A percentile compares a stretch with the other conserved stretches of the same genome.
phyloP scores from a whole-genome alignment of 1,140 invertebrate species.

The Drosophila ananassae region DNA sequence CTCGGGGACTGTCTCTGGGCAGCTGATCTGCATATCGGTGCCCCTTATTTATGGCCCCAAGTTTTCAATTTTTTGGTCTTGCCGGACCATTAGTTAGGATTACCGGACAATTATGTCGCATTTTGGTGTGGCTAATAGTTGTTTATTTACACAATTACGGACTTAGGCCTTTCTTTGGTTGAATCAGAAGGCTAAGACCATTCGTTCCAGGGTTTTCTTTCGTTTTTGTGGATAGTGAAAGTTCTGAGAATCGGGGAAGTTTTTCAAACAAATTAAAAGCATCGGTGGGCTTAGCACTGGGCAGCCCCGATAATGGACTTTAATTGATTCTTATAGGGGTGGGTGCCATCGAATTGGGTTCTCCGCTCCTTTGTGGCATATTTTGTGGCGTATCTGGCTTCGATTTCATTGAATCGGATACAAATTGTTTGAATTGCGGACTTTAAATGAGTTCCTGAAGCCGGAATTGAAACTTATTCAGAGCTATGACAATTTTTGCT shows the following conservation, averaged over 20 bases:
- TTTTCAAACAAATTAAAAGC: constrained; percentile 18
- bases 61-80: constrained; percentile 57
- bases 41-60: constrained; percentile 11
- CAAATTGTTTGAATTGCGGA: constrained; percentile 21
- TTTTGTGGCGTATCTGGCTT: constrained; percentile 15
- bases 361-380: constrained; percentile 14
- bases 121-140: constrained; percentile 73
- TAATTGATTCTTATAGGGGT: constrained; percentile 50
- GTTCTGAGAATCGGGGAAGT: constrained; percentile 24
- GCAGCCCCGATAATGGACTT: constrained; percentile 32
- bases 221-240: constrained; percentile 26
- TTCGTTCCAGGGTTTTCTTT: constrained; percentile 15
- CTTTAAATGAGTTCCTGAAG: constrained; percentile 3
- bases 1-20: neutral
- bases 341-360: constrained; percentile 41
- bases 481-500: too few species aligned
- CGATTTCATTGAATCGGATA: constrained; percentile 40
- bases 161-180: constrained; percentile 53
- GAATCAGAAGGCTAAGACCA: constrained; percentile 2
- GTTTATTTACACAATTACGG: constrained; percentile 77
- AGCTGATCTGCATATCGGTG: constrained; percentile 49
- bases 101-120: constrained; percentile 79
- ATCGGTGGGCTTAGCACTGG: constrained; percentile 1
- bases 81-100: constrained; percentile 80
- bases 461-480: constrained; percentile 8